Percentiles rank a stretch among this genome's conserved stretches.
Conservation (phyloP, 2,113 vertebrate genomes). For the Ibidorhyncha struthersii region DNA sequence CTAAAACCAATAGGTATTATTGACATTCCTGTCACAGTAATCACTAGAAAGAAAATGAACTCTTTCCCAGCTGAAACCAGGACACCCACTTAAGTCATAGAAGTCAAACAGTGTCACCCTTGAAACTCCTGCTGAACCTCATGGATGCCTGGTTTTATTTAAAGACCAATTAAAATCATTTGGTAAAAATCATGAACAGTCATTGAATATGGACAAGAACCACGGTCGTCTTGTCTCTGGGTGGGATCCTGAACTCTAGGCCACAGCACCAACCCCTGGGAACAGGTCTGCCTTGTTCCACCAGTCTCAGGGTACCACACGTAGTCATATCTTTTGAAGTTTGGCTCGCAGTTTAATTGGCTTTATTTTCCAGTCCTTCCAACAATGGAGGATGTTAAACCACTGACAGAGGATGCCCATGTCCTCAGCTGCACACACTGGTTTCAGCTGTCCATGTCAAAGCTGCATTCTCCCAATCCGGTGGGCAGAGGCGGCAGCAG, state of each 20-base stretch:
- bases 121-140: neutral
- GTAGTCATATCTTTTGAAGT: neutral
- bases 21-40: neutral
- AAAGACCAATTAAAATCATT: neutral
- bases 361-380: neutral
- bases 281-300: neutral
- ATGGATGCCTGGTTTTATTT: neutral
- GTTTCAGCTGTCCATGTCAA: neutral
- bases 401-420: neutral
- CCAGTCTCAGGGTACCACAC: neutral
- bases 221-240: rapidly evolving
- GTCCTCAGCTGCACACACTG: neutral
- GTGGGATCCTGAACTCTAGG: neutral
- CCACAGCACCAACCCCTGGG: neutral
- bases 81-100: neutral
- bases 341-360: neutral
- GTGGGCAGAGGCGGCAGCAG: neutral
- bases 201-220: neutral
- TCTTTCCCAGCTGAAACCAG: neutral
- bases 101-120: neutral
- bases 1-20: neutral
- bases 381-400: neutral
- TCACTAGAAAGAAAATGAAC: neutral
- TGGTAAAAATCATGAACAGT: neutral
- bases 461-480: neutral